Evolutionary conservation across 1,140 invertebrate genomes (phyloP).

Genomic region (Laupala kohalensis): DNA sequence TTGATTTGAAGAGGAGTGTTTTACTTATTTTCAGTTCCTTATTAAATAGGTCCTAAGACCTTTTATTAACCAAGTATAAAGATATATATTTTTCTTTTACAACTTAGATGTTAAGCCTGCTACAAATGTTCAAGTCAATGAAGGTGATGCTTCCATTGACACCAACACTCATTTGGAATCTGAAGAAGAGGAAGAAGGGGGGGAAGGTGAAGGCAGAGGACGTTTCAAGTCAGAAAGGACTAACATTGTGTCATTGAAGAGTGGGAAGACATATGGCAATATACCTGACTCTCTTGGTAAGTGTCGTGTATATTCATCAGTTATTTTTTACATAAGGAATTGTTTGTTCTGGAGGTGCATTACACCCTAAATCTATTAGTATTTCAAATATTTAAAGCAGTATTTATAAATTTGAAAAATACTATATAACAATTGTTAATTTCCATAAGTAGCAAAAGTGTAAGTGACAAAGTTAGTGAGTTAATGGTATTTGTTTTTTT

Average conservation of each 20-base stretch:
- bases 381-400: no score
- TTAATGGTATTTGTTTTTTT: no score
- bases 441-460: no score
- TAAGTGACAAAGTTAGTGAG: no score
- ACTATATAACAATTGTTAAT: no score
- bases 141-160: not conserved
- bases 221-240: constrained; percentile 14
- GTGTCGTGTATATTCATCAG: not conserved
- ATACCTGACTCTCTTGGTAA: constrained; percentile 15
- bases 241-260: constrained; percentile 11
- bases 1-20: not conserved
- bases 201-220: constrained; percentile 4
- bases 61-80: no score
- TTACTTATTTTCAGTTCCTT: no score
- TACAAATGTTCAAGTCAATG: not conserved
- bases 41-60: no score
- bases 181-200: constrained; percentile 13
- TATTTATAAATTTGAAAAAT: no score
- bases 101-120: not conserved
- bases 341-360: not conserved
- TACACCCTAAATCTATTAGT: no score
- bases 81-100: not conserved
- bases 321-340: not conserved
- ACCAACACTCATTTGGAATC: not conserved
- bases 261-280: constrained; percentile 10